A percentile compares a stretch with the other conserved stretches of the same genome.
Conservation (phyloP, 2,797 vertebrate genomes). For the Amblyopsis hoosieri region DNA sequence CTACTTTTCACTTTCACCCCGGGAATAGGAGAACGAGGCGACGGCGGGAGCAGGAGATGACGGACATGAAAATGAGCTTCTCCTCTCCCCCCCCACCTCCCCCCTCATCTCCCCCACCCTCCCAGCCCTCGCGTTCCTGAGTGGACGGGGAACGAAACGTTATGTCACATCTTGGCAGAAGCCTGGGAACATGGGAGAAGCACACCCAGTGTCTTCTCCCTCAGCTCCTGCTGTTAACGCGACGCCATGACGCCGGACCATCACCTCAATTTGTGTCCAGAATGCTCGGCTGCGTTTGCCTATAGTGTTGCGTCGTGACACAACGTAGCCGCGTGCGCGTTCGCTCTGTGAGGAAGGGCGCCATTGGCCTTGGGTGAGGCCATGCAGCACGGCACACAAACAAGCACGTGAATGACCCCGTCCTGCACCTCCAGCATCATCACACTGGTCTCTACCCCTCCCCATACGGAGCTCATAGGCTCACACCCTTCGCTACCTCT, state of each 20-base stretch:
- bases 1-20: constrained; percentile 76
- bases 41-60: constrained; percentile 67
- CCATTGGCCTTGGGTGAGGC: too few species aligned
- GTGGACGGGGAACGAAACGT: constrained; percentile 59
- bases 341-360: too few species aligned
- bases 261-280: too few species aligned
- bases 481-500: too few species aligned
- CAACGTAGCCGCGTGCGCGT: too few species aligned
- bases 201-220: constrained; percentile 29
- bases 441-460: too few species aligned
- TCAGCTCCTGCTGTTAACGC: constrained; percentile 24
- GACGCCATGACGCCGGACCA: neutral
- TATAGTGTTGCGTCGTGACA: too few species aligned
- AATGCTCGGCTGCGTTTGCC: too few species aligned
- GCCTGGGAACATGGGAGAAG: constrained; percentile 41
- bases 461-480: too few species aligned
- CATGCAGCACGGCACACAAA: too few species aligned
- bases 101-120: neutral
- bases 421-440: too few species aligned
- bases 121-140: constrained; percentile 30
- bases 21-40: constrained; percentile 45
- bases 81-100: constrained; percentile 23
- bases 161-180: constrained; percentile 72
- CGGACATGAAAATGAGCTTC: constrained; percentile 76
- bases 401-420: too few species aligned